Evolutionary conservation across 1,140 invertebrate genomes (phyloP).

Genomic region (Daktulosphaira vitifoliae): DNA sequence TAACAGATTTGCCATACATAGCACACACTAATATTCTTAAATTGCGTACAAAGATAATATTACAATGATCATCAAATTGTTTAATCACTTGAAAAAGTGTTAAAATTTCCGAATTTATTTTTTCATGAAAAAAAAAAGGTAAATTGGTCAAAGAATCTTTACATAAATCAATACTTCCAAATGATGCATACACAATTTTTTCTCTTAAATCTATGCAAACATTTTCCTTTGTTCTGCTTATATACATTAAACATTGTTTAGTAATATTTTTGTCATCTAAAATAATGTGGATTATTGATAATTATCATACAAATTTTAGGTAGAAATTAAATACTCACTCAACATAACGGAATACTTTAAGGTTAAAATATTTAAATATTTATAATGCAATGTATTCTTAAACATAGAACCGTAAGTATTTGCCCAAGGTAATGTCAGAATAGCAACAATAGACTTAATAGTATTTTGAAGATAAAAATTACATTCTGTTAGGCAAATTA

Average conservation of each 20-base stretch:
- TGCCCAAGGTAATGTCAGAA: slow-evolving; percentile 7
- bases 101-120: slow-evolving; percentile 6
- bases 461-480: background rate
- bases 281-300: background rate
- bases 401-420: background rate
- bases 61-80: slow-evolving; percentile 14
- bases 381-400: background rate
- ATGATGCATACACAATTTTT: slow-evolving; percentile 12
- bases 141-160: slow-evolving; percentile 7
- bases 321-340: background rate
- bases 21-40: slow-evolving; percentile 9
- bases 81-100: slow-evolving; percentile 13
- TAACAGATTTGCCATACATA: slow-evolving; percentile 21
- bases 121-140: slow-evolving; percentile 22
- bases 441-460: slow-evolving; percentile 8
- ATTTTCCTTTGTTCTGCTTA: background rate
- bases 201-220: background rate
- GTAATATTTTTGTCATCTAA: background rate
- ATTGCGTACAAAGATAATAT: slow-evolving; percentile 6
- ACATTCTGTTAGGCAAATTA: slow-evolving; percentile 10
- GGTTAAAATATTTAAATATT: slow-evolving; percentile 7
- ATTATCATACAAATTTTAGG: background rate
- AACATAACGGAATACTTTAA: slow-evolving; percentile 1
- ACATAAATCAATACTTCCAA: background rate
- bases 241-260: slow-evolving; percentile 11